Conservation (phyloP, 37 sponge, comb jelly and placozoan genomes). For the Ianthella basta region DNA sequence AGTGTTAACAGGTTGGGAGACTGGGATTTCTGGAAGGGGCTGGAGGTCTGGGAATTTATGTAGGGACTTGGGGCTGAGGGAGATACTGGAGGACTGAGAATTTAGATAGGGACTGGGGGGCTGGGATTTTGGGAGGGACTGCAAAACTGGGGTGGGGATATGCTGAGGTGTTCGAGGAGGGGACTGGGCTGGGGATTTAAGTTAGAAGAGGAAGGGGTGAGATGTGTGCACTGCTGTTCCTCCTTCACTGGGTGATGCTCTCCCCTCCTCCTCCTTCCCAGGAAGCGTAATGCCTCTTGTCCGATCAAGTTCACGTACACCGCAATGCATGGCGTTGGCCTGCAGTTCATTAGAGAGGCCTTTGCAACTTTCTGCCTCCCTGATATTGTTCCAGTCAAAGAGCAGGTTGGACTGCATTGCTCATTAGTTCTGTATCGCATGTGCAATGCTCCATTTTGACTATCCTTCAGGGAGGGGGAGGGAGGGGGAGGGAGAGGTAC, state of each 20-base stretch:
- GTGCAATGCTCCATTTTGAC: too few species aligned
- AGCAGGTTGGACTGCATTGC: constrained; percentile 61
- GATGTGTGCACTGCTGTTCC: not conserved
- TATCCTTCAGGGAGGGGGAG: too few species aligned
- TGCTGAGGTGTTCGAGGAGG: too few species aligned
- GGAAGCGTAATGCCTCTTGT: constrained; percentile 19
- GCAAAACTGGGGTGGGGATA: too few species aligned
- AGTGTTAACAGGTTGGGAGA: constrained; percentile 41
- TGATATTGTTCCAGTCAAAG: constrained; percentile 70
- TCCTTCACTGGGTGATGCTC: too few species aligned
- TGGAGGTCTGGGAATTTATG: not conserved
- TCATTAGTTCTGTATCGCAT: not conserved
- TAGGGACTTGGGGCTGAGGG: too few species aligned
- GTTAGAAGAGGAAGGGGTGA: too few species aligned
- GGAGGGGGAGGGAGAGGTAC: not conserved
- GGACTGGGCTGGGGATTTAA: too few species aligned
- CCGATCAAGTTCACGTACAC: constrained; percentile 82
- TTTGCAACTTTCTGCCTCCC: constrained; percentile 80
- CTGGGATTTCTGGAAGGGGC: not conserved
- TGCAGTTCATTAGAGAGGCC: constrained; percentile 65
- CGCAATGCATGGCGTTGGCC: constrained; percentile 98
- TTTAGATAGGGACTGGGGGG: not conserved
- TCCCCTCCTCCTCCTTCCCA: too few species aligned
- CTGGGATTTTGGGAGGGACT: not conserved
- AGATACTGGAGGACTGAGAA: not conserved